A percentile compares a stretch with the other conserved stretches of the same genome.
Evolutionary conservation across 2,113 vertebrate genomes (phyloP).

Genomic region (Zeus faber): DNA sequence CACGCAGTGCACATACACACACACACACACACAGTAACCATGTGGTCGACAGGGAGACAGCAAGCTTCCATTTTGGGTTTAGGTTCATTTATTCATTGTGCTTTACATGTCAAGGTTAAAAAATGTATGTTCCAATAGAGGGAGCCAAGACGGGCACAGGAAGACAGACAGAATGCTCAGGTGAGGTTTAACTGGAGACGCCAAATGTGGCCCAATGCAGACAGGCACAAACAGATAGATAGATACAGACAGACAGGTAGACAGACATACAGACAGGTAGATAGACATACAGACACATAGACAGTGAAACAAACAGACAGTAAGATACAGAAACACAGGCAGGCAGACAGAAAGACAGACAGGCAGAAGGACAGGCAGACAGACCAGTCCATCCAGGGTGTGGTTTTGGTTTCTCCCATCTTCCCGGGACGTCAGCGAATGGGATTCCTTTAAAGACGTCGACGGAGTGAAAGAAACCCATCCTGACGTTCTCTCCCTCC

Average conservation of each 20-base stretch:
- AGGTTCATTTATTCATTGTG: too few species aligned
- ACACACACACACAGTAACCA: too few species aligned
- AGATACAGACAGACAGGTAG: not conserved
- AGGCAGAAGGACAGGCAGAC: constrained; percentile 1
- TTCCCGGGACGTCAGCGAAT: constrained; percentile 78
- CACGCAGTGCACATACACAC: too few species aligned
- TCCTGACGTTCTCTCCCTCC: constrained; percentile 71
- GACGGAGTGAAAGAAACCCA: constrained; percentile 62
- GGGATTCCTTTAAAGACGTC: constrained; percentile 89
- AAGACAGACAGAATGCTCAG: not conserved
- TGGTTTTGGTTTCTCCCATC: constrained; percentile 77
- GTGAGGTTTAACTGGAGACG: too few species aligned
- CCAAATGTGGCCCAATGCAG: too few species aligned
- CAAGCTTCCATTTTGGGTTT: too few species aligned
- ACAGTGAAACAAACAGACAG: not conserved
- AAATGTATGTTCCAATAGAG: too few species aligned
- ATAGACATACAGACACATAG: not conserved
- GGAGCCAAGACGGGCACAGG: not conserved
- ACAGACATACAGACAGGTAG: not conserved
- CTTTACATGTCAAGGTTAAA: too few species aligned
- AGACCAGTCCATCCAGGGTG: constrained; percentile 88
- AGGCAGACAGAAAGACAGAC: not conserved
- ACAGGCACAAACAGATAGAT: not conserved
- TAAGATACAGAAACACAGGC: not conserved
- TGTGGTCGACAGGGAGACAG: too few species aligned